phyloP scores from a whole-genome alignment of 2,113 vertebrate species.

The Cacatua alba region DNA sequence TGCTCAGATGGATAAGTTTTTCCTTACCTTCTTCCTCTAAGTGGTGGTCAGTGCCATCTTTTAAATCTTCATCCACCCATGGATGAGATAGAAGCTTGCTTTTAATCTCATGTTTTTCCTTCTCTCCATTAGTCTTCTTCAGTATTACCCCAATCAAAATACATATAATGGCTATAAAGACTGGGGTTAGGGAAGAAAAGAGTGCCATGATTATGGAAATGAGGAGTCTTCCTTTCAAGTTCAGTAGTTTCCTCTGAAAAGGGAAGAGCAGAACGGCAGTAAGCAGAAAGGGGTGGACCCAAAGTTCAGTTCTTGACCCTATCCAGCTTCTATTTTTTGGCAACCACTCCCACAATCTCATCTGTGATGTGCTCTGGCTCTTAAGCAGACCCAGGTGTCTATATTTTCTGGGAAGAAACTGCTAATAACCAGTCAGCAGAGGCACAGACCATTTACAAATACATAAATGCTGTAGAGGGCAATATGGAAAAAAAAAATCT shows the following conservation, averaged over 20 bases:
- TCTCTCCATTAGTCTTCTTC: conserved; percentile 44
- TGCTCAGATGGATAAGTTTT: not conserved
- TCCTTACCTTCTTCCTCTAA: conserved; percentile 76
- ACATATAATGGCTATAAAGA: conserved; percentile 83
- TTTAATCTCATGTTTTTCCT: not conserved
- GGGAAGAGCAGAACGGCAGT: not conserved
- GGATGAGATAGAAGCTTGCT: conserved; percentile 53
- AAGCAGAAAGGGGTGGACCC: not conserved
- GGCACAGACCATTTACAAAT: not conserved
- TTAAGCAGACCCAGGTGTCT: not conserved
- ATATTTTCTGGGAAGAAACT: not conserved
- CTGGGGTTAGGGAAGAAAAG: conserved; percentile 81
- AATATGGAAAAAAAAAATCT: not conserved
- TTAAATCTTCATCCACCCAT: conserved; percentile 87
- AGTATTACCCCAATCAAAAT: conserved; percentile 80
- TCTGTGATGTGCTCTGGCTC: not conserved
- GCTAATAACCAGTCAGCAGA: not conserved
- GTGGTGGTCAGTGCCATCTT: conserved; percentile 77
- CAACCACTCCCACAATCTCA: not conserved
- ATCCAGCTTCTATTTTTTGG: not conserved
- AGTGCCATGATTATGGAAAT: conserved; percentile 70
- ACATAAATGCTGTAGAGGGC: not conserved
- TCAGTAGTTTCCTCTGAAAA: not conserved
- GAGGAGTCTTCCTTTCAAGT: not conserved
- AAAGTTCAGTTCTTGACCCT: not conserved